Evolutionary conservation across 2,797 vertebrate genomes (phyloP), one percentile per base, ranked within the genome.

Genomic region (Harpagifer antarcticus): DNA sequence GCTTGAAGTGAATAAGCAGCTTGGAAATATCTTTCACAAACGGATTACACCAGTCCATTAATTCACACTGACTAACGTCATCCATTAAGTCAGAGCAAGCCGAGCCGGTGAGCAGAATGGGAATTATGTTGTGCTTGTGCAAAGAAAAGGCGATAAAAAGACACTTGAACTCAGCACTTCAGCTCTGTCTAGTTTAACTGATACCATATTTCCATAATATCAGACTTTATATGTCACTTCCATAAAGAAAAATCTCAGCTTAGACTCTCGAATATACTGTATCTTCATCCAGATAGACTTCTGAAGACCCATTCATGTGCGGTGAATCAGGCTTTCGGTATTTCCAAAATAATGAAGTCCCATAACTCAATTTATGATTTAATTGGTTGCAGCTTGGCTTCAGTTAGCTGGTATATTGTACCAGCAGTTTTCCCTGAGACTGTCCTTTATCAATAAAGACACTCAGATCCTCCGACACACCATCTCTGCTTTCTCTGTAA

Each of bases 351-450:
- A 91, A 89, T 90, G 78, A 91, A 84, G 76, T 62, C 72, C 74
- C 76, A 82, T 93, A 93, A 94, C 79, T 92, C 27, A 90, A 93
- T 93, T 93, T 91, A 79, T 85, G 69, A 84, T 85, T 73, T 92
- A 93, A 94, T 86, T 93, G 93, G 90, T 77, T 84, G 86, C 91
- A 93, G 87, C 90, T 80, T 75, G 90, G 59, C 67, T 88, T 81
- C 71, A 88, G 85, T 94, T 95, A 92, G 67, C 63, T 81, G 48
- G 48, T 54, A 65, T 74, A 70, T 63, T 2, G 10, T 64, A 60
- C 45, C 20, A 12, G 62, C 53, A 72, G 57, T 37, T 56, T 52
- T 79, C 27, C 79, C 56, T 69, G 23, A 50, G 53, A 76, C 4
- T 10, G 50, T 65, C 53, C 33, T 27, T 55, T 63, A 80, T 60